Base-by-base conservation (phyloP, 2,888 invertebrate genomes). In the Ichneumoninae sp. region DNA sequence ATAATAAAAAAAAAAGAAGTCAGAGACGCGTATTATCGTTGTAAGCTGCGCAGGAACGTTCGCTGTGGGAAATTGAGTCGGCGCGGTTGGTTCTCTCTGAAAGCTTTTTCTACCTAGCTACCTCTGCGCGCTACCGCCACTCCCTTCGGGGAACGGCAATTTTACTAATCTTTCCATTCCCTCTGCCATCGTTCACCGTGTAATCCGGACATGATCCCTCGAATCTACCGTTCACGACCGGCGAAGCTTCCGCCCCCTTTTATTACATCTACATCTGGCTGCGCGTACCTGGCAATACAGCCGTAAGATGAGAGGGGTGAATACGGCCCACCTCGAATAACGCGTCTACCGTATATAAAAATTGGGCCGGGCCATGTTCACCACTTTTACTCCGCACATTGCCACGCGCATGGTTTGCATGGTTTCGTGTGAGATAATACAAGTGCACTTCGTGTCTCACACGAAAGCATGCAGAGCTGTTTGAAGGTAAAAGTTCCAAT, bases 81-180 rank as follows among this genome's bases (percentile, higher is more conserved):
- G 78, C 52, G 70, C 36, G 47, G 16, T 22, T n/a, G 71, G 36
- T 44, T 75, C 26, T 33, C 47, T 63, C 63, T 47, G 30, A 73
- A n/a, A 16, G 60, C 60, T 63, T 44, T 30, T 16, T 47, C 47
- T 47, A 44, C 26, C 16, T 19, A 63, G 52, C 71, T 40, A 65
- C 33, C 57, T 22, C 19, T 16, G 63, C 40, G 30, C 40, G 19
- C 65, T 19, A n/a, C 57, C 19, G 73, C 65, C 71, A 22, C 60
- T 63, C 78, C 30, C n/a, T 71, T 65, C 74, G 30, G 47, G 76
- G 66, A 52, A 86, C 75, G 79, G 82, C 85, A 85, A 87, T 86
- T 86, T 85, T 83, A 75, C 79, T 87, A 87, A 87, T 86, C 86
- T 87, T 87, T 87, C 85, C 87, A 85, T 88, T 87, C 75, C 76